Base-by-base conservation (phyloP, 2,797 vertebrate species). In the Molossus alvarezi region DNA sequence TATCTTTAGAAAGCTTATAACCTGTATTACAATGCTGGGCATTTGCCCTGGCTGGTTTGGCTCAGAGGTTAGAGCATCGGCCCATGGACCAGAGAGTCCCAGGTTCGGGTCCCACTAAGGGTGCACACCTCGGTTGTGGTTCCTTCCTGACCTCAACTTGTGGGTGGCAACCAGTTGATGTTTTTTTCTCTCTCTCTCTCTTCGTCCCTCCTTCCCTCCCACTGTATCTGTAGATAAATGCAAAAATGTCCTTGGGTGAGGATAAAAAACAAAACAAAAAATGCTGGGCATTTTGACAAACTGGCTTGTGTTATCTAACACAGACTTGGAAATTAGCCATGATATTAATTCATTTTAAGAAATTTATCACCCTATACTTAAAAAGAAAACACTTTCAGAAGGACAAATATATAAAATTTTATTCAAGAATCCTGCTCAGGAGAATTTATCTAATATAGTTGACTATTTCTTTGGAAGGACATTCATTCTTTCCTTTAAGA, bases 261-360 rank as follows among this genome's bases (percentile, higher is more conserved):
- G 33, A 33, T 33, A 33, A 33, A 33, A 33, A 33, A 33, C 33
- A 33, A 33, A 33, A 33, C 33, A 33, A 33, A 33, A 88, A 81
- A 18, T 65, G 23, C 6, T 79, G 6, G 33, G 3, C 2, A 67
- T 53, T 88, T 89, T 77, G 48, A 88, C 20, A 95, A 67, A 79
- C 71, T 11, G 67, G 64, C 1, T 58, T 81, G 3, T 75, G 11
- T 86, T 77, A 88, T 20, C 91, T 79, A 48, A 85, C 85, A 76
- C 45, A 27, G 45, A 13, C 25, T 79, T 3, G 2, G 65, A 93
- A 51, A 37, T 58, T 75, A 71, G 4, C 0, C 15, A 48, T 71
- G 72, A 65, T 85, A 65, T 86, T 86, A 72, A 58, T 80, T 94
- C 69, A 51, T 17, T 88, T 94, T 29, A 60, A 94, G 29, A 62